Base-by-base conservation (phyloP, 2,113 vertebrate species). In the Choloepus hoffmanni region DNA sequence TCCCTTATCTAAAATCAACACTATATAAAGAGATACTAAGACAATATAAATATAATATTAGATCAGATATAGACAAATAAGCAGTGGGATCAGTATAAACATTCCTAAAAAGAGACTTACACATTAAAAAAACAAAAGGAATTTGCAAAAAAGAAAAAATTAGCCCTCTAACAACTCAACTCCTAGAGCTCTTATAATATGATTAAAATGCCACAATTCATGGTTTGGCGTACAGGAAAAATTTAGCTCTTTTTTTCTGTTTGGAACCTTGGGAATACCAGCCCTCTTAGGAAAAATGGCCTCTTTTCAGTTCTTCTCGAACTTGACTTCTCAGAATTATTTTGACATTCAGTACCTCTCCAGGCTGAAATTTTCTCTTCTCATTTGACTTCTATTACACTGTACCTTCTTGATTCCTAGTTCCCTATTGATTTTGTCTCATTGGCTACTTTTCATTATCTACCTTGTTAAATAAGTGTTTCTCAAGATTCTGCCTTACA, bases 131-230 rank as follows among this genome's bases (percentile, higher is more conserved):
- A 45, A 30, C 48, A 81, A 86, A 48, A 68, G 50, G 1, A 67
- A 74, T 93, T 58, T 10, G 28, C 1, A 8, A 72, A 62, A 53
- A 78, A 21, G 12, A 36, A 30, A 62, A 92, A 58, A 55, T 65
- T 23, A 73, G 12, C 24, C 7, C 15, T 72, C 21, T 4, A 79
- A n/a, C 0, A 24, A 40, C 21, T 13, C 55, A 62, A 77, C 93
- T 73, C 33, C n/a, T 1, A 82, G 53, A 55, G 58, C 19, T 14
- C 90, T 48, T 33, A 14, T 30, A 84, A 26, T 30, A 26, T 36
- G 11, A 84, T 58, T 30, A 79, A 92, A 94, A 82, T 88, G 53
- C 13, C 87, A 81, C 77, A 85, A 72, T 62, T 68, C 16, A 76
- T 53, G 13, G 16, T 67, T 95, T 95, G 74, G 70, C 7, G 7